These are phyloP conservation scores for Perizoma affinitatum DNA, from an alignment of 2,888 invertebrate genomes.

Conservation along the genomic window DNA sequence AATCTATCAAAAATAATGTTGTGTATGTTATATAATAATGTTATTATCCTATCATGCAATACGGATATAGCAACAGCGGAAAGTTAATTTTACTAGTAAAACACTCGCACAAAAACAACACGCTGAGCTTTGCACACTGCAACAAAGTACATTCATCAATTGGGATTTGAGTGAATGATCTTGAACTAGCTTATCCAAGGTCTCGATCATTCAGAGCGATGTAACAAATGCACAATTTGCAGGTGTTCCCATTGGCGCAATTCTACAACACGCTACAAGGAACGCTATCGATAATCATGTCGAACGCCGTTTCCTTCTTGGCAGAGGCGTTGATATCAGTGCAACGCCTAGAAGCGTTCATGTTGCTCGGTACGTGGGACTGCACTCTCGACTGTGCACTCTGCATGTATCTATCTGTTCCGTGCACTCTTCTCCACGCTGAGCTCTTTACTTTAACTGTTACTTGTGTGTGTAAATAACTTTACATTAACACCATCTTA, in stretches of 20 bases:
- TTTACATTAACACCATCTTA: slow-evolving; percentile 1
- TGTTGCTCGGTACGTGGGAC: slow-evolving; percentile 79
- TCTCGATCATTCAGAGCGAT: slow-evolving; percentile 11
- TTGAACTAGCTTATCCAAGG: slow-evolving; percentile 5
- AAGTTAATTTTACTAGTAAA: too few relatives aligned
- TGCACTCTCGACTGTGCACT: background rate
- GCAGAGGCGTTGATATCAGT: slow-evolving; percentile 86
- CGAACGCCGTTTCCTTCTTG: slow-evolving; percentile 82
- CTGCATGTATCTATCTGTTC: slow-evolving; percentile 9
- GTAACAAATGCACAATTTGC: slow-evolving; percentile 54
- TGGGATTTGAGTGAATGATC: background rate
- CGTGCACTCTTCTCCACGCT: slow-evolving; percentile 29
- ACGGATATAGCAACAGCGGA: too few relatives aligned
- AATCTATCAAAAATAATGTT: too few relatives aligned
- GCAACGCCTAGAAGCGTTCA: slow-evolving; percentile 84
- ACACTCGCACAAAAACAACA: background rate
- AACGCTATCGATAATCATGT: slow-evolving; percentile 85
- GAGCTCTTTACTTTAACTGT: slow-evolving; percentile 53
- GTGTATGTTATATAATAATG: too few relatives aligned
- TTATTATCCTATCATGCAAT: too few relatives aligned
- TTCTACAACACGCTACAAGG: slow-evolving; percentile 86
- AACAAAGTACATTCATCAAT: background rate
- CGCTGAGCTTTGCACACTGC: background rate
- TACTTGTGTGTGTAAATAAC: slow-evolving; percentile 48
- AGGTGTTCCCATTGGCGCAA: slow-evolving; percentile 86